Conservation (phyloP, 2,797 vertebrate genomes). For the Cetoscarus ocellatus region DNA sequence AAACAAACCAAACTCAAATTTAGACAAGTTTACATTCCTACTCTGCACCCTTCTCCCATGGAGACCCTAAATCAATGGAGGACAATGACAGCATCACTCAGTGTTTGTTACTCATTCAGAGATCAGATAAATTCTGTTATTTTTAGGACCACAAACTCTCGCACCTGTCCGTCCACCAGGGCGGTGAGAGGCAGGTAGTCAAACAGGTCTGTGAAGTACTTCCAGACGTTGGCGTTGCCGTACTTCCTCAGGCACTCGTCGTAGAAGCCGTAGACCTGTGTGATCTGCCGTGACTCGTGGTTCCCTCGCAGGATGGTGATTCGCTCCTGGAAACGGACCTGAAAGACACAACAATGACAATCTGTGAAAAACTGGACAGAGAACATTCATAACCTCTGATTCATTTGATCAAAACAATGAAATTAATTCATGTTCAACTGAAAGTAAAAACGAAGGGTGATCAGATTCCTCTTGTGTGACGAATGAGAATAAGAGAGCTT, state of each 20-base stretch:
- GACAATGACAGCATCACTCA: too few relatives aligned
- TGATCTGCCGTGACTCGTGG: slow-evolving; percentile 97
- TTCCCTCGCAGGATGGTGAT: slow-evolving; percentile 97
- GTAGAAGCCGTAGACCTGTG: slow-evolving; percentile 97
- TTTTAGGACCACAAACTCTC: not conserved
- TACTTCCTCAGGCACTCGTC: slow-evolving; percentile 98
- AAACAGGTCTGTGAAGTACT: slow-evolving; percentile 97
- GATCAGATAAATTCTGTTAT: too few relatives aligned
- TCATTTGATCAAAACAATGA: too few relatives aligned
- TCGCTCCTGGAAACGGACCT: slow-evolving; percentile 96
- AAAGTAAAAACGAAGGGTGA: too few relatives aligned
- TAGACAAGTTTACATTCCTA: too few relatives aligned
- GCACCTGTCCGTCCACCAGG: slow-evolving; percentile 95
- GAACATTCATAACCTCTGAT: not conserved
- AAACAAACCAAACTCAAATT: not conserved
- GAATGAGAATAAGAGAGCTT: too few relatives aligned
- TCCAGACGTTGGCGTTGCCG: slow-evolving; percentile 96
- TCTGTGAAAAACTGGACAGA: not conserved
- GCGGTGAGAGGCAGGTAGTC: slow-evolving; percentile 97
- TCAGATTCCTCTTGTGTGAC: too few relatives aligned
- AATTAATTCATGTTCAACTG: too few relatives aligned
- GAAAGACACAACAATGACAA: rapidly evolving
- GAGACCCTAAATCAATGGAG: too few relatives aligned
- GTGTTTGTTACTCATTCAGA: too few relatives aligned
- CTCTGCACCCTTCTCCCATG: too few relatives aligned